These are phyloP conservation scores for Drosophila fuyamai DNA, from an alignment of 1,140 invertebrate species.

Conservation along the genomic window DNA sequence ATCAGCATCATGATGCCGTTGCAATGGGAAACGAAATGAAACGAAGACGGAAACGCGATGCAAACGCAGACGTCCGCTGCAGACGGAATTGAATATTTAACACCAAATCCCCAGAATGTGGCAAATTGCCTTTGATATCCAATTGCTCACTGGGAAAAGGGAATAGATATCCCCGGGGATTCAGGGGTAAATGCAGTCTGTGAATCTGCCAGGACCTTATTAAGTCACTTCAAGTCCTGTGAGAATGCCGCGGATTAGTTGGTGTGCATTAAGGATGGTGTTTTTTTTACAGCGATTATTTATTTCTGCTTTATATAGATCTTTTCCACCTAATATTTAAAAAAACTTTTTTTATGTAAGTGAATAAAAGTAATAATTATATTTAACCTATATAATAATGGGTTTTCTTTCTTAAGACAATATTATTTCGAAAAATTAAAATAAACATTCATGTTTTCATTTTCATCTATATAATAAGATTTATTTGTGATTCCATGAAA, in stretches of 20 bases:
- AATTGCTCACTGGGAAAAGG: constrained; percentile 40
- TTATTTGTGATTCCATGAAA: too few species aligned
- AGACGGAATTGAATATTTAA: constrained; percentile 66
- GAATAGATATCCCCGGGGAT: constrained; percentile 10
- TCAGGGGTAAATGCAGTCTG: constrained; percentile 24
- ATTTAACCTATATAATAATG: too few species aligned
- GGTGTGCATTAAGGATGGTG: background rate
- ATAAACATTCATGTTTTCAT: too few species aligned
- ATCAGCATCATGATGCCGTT: constrained; percentile 18
- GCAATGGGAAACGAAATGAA: constrained; percentile 55
- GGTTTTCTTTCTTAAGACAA: too few species aligned
- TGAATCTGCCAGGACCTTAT: constrained; percentile 27
- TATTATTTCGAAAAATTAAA: too few species aligned
- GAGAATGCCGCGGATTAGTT: background rate
- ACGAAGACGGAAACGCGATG: constrained; percentile 54
- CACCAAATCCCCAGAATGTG: constrained; percentile 56
- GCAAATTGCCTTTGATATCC: constrained; percentile 65
- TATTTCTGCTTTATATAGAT: background rate
- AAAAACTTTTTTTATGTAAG: too few species aligned
- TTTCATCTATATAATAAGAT: too few species aligned
- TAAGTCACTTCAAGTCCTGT: constrained; percentile 25
- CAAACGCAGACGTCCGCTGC: constrained; percentile 62
- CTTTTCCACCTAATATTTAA: background rate
- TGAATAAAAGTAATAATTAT: too few species aligned
- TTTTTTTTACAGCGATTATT: background rate